phyloP scores from a whole-genome alignment of 2,113 vertebrate genomes.

The Tragelaphus imberbis region DNA sequence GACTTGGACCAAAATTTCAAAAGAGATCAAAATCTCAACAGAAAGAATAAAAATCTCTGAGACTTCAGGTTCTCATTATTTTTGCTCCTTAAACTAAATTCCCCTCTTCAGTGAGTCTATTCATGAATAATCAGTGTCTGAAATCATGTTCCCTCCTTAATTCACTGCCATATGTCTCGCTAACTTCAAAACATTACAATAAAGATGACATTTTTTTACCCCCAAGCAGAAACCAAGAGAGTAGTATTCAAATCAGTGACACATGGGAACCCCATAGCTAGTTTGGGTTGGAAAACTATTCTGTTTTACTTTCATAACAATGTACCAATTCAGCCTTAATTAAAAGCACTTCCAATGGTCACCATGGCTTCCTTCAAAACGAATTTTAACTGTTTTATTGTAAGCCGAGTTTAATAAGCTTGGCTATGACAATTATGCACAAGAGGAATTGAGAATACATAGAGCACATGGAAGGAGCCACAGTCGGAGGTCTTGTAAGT shows the following conservation, averaged over 20 bases:
- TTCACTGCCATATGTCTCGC: background rate
- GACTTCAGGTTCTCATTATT: background rate
- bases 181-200: background rate
- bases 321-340: background rate
- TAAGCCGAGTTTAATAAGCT: background rate
- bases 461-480: background rate
- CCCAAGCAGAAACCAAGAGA: conserved; percentile 5
- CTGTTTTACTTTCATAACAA: background rate
- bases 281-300: background rate
- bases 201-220: background rate
- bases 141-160: background rate
- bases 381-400: background rate
- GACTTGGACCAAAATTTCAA: background rate
- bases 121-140: background rate
- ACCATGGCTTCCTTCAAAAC: background rate
- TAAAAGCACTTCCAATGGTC: background rate
- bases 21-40: background rate
- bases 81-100: background rate
- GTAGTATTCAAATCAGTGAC: background rate
- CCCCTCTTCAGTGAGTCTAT: background rate
- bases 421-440: background rate
- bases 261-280: background rate
- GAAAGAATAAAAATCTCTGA: background rate
- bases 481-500: background rate
- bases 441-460: background rate